phyloP scores from a whole-genome alignment of 2,113 vertebrate genomes.

The Phalacrocorax aristotelis region DNA sequence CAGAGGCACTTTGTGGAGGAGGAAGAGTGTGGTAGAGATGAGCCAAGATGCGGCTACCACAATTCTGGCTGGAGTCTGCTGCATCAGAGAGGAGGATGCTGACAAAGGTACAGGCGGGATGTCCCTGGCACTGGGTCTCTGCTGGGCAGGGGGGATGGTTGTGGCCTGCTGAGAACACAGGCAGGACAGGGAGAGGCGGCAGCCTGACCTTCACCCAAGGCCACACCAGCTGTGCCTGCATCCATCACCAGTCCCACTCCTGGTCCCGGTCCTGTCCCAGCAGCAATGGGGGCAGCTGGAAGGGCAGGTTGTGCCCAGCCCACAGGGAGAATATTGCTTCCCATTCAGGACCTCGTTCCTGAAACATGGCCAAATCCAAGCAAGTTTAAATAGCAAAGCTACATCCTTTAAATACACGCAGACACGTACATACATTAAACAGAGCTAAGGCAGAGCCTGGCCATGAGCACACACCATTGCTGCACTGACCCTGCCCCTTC shows the following conservation, averaged over 20 bases:
- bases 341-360: background rate
- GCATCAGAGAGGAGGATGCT: background rate
- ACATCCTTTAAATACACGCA: background rate
- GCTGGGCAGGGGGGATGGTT: background rate
- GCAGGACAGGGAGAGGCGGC: background rate
- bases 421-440: accelerated
- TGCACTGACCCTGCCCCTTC: background rate
- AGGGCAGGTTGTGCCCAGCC: background rate
- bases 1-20: background rate
- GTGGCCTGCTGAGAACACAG: background rate
- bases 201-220: background rate
- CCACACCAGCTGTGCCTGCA: background rate
- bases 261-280: background rate
- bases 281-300: background rate
- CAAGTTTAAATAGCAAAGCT: background rate
- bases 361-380: background rate
- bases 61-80: background rate
- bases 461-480: accelerated
- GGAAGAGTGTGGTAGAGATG: accelerated
- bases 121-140: background rate
- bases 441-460: background rate
- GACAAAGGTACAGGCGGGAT: background rate
- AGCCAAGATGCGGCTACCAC: background rate
- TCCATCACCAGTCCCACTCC: background rate
- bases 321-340: background rate